Evolutionary conservation across 2,113 vertebrate genomes (phyloP).

Genomic region (Poecile atricapillus): DNA sequence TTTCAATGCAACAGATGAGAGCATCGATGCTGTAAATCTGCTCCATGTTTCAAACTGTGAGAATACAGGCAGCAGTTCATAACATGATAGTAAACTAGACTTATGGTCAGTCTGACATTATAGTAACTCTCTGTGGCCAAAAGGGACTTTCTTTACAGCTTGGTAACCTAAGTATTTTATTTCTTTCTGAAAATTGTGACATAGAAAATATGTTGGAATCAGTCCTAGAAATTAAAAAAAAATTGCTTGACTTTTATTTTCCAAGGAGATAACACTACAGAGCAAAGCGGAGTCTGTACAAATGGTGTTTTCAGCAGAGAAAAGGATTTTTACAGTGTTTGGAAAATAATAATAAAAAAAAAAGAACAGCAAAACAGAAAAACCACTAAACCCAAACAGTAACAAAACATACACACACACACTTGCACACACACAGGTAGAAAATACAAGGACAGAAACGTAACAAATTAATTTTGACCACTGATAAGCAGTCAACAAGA

Average conservation of each 20-base stretch:
- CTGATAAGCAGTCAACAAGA: not conserved
- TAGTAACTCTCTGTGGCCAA: not conserved
- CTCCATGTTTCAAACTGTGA: not conserved
- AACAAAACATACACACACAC: not conserved
- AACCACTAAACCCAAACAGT: fast-evolving
- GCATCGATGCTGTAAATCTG: not conserved
- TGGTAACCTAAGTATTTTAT: not conserved
- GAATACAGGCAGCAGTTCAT: not conserved
- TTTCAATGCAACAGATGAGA: not conserved
- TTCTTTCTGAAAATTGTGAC: not conserved
- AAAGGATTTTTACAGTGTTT: not conserved
- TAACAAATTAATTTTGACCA: not conserved
- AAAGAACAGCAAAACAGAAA: not conserved
- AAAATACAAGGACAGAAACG: not conserved
- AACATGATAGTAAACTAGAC: not conserved
- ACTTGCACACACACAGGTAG: too few relatives aligned
- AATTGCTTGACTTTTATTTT: not conserved
- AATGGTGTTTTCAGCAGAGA: not conserved
- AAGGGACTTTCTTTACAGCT: not conserved
- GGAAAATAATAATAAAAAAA: not conserved
- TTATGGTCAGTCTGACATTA: not conserved
- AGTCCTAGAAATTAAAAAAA: not conserved
- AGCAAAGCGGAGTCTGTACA: not conserved
- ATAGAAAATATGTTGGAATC: not conserved
- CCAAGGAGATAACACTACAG: not conserved